Conservation (phyloP, 35 echinoderm and acorn worm species). For the Lytechinus pictus region DNA sequence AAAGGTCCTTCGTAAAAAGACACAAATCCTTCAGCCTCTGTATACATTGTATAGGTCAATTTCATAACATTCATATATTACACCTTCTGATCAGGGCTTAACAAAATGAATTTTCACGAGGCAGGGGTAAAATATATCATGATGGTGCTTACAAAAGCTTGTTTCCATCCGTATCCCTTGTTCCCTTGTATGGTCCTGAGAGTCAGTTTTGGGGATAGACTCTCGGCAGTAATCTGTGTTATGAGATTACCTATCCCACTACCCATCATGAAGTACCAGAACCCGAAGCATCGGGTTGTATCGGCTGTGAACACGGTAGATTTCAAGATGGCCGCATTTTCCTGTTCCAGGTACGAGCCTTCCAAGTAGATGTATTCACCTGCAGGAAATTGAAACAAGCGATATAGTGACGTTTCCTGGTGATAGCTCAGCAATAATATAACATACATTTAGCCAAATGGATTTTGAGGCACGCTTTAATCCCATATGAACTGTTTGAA, state of each 20-base stretch:
- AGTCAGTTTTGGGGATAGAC: neutral
- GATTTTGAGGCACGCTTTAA: too few species aligned
- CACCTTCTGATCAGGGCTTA: too few species aligned
- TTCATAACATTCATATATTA: too few species aligned
- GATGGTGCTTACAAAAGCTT: neutral
- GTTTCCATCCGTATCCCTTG: neutral
- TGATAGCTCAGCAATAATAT: too few species aligned
- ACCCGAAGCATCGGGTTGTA: neutral
- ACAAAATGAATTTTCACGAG: too few species aligned
- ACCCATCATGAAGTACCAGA: conserved; percentile 16
- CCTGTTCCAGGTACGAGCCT: neutral
- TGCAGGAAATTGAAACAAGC: neutral
- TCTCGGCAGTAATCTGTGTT: neutral
- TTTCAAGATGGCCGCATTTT: neutral
- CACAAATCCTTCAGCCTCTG: too few species aligned
- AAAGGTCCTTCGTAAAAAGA: too few species aligned
- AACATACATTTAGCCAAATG: too few species aligned
- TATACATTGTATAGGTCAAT: too few species aligned
- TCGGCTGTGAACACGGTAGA: neutral
- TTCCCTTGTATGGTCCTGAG: neutral
- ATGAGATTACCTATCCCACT: neutral
- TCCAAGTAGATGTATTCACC: conserved; percentile 23
- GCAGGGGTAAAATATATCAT: too few species aligned
- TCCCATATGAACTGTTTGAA: too few species aligned
- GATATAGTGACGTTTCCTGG: too few species aligned